Conservation (phyloP, 2,888 invertebrate genomes). For the Agapostemon virescens region DNA sequence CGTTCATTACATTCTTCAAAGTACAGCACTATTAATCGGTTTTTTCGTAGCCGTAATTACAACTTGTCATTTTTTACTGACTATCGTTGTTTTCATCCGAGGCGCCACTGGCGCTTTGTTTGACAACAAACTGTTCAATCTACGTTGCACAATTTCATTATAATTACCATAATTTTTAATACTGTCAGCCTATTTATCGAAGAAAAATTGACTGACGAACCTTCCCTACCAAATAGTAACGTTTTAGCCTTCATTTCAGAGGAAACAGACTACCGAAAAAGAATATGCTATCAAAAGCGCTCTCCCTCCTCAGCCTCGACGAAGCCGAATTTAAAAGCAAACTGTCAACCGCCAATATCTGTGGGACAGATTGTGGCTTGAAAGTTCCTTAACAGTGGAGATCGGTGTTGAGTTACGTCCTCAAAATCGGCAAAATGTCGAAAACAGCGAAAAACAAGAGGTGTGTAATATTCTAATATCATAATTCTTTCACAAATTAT, state of each 20-base stretch:
- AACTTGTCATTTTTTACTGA: not conserved
- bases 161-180: not conserved
- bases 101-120: not conserved
- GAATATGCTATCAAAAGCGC: not conserved
- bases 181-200: not conserved
- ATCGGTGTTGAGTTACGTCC: not conserved
- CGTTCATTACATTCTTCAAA: no score
- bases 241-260: not conserved
- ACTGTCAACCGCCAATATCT: conserved; percentile 14
- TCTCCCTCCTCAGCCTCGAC: not conserved
- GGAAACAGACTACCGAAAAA: not conserved
- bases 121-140: not conserved
- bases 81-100: not conserved
- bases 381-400: not conserved
- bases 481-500: not conserved
- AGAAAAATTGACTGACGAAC: not conserved
- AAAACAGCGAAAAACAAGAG: not conserved
- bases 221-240: not conserved
- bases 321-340: conserved; percentile 30
- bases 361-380: not conserved
- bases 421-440: conserved; percentile 27
- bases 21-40: no score
- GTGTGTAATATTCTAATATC: not conserved
- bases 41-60: not conserved
- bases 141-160: not conserved